Conservation (phyloP, 2,113 vertebrate genomes). For the Microtus pennsylvanicus region DNA sequence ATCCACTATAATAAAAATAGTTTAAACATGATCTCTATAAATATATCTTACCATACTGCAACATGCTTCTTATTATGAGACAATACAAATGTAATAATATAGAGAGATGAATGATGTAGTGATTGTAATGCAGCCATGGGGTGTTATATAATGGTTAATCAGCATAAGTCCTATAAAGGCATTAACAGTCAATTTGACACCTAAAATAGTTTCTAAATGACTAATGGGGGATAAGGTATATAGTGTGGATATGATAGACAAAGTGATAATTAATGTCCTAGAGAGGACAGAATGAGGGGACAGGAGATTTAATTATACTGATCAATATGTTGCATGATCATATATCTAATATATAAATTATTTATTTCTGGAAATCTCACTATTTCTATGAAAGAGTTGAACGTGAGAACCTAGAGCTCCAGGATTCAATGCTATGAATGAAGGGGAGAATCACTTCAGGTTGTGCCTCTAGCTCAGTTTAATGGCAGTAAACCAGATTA, state of each 20-base stretch:
- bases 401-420: not conserved
- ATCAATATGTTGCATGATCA: not conserved
- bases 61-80: not conserved
- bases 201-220: not conserved
- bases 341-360: not conserved
- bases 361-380: not conserved
- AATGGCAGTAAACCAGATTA: constrained; percentile 35
- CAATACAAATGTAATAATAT: not conserved
- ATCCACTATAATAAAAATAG: not conserved
- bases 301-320: not conserved
- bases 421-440: not conserved
- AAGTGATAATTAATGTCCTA: not conserved
- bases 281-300: not conserved
- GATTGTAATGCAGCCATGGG: not conserved
- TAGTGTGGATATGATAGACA: not conserved
- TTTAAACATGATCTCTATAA: not conserved
- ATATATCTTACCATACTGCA: not conserved
- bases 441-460: not conserved
- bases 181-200: not conserved
- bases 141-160: not conserved
- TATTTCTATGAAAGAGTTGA: not conserved
- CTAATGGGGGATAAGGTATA: not conserved
- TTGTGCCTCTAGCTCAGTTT: not conserved
- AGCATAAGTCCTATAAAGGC: not conserved
- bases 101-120: not conserved